Evolutionary conservation across 2,888 invertebrate genomes (phyloP).

Genomic region (Leptopterna dolabrata): DNA sequence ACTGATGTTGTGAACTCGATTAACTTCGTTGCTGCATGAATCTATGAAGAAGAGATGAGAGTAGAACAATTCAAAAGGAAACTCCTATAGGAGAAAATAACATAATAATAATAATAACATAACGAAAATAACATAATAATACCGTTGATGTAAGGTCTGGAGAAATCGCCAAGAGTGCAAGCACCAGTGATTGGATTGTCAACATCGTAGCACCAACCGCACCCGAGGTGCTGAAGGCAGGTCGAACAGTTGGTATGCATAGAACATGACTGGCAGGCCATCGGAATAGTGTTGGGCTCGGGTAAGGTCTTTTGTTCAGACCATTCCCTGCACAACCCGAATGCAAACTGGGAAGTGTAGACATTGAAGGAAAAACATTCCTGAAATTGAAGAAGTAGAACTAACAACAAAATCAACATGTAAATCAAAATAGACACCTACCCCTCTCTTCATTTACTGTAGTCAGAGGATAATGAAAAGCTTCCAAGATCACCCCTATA

Average conservation of each 20-base stretch:
- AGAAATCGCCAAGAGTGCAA: conserved; percentile 88
- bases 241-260: conserved; percentile 80
- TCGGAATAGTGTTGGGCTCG: conserved; percentile 69
- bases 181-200: conserved; percentile 89
- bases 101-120: neutral
- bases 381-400: conserved; percentile 65
- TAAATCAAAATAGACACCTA: too few relatives aligned
- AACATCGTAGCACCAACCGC: conserved; percentile 93
- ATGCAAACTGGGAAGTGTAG: conserved; percentile 93
- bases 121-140: neutral
- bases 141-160: conserved; percentile 74
- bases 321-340: conserved; percentile 93
- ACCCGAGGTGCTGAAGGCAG: conserved; percentile 85
- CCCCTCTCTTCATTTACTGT: too few relatives aligned
- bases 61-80: neutral
- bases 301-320: conserved; percentile 72
- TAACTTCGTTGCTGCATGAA: conserved; percentile 75
- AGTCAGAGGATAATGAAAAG: too few relatives aligned
- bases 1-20: conserved; percentile 68
- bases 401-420: neutral
- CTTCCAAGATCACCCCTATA: too few relatives aligned
- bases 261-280: conserved; percentile 80
- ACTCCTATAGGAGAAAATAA: neutral
- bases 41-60: conserved; percentile 57
- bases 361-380: conserved; percentile 96